phyloP scores from a whole-genome alignment of 2,888 invertebrate genomes.

The Molorchus minor region DNA sequence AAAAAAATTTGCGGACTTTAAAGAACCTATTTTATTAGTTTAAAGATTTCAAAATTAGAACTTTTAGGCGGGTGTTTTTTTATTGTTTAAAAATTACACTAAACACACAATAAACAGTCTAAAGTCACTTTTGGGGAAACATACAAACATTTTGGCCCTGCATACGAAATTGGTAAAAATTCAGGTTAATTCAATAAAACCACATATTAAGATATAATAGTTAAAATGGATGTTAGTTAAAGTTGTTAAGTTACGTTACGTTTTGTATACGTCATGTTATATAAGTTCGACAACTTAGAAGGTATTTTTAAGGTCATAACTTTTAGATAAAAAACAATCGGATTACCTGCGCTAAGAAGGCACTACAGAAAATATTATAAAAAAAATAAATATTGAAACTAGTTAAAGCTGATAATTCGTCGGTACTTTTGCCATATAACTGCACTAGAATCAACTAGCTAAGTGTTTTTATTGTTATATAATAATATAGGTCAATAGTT shows the following conservation, averaged over 20 bases:
- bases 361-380: slow-evolving; percentile 18
- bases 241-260: slow-evolving; percentile 51
- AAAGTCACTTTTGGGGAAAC: slow-evolving; percentile 61
- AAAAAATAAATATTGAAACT: slow-evolving; percentile 16
- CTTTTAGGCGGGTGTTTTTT: slow-evolving; percentile 40
- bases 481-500: slow-evolving; percentile 50
- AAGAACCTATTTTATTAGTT: slow-evolving; percentile 15
- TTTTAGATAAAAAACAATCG: slow-evolving; percentile 21
- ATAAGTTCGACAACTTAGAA: slow-evolving; percentile 39
- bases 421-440: slow-evolving; percentile 47
- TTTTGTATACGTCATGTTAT: slow-evolving; percentile 49
- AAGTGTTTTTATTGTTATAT: slow-evolving; percentile 54
- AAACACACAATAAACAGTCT: slow-evolving; percentile 37
- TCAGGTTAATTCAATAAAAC: slow-evolving; percentile 51
- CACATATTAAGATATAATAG: slow-evolving; percentile 53
- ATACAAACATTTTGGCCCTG: slow-evolving; percentile 54
- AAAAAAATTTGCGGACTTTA: slow-evolving; percentile 23
- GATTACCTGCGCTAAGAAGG: slow-evolving; percentile 2
- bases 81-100: slow-evolving; percentile 39
- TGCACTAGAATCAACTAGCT: slow-evolving; percentile 48
- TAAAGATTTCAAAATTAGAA: slow-evolving; percentile 28
- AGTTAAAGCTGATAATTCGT: slow-evolving; percentile 45
- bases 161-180: slow-evolving; percentile 46
- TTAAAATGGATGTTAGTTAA: slow-evolving; percentile 49
- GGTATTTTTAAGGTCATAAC: slow-evolving; percentile 44